These are phyloP conservation scores for Rhizoglyphus robini DNA, from an alignment of 1,140 invertebrate species.

Conservation along the genomic window DNA sequence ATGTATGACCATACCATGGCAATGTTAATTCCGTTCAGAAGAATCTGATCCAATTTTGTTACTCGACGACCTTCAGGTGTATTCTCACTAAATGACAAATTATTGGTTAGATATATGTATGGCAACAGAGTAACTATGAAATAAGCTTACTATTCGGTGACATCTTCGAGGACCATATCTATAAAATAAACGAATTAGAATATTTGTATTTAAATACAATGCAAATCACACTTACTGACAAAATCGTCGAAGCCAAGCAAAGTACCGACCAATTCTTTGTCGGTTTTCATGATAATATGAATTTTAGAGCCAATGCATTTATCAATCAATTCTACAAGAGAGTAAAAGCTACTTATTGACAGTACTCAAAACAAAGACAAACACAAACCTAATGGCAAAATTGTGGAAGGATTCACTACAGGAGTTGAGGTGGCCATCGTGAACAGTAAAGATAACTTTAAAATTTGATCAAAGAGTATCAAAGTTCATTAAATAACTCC, in stretches of 20 bases:
- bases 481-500: not conserved
- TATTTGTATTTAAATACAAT: conserved; percentile 1
- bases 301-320: conserved; percentile 99
- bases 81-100: conserved; percentile 51
- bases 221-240: conserved; percentile 47
- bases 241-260: conserved; percentile 97
- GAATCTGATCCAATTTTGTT: conserved; percentile 93
- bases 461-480: not conserved
- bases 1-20: conserved; percentile 59
- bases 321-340: conserved; percentile 77
- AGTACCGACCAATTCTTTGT: conserved; percentile 98
- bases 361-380: conserved; percentile 22
- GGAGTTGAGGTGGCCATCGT: conserved; percentile 21
- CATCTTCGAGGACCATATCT: conserved; percentile 68
- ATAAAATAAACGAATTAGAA: not conserved
- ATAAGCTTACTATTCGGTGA: conserved; percentile 45
- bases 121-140: no score
- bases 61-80: conserved; percentile 90
- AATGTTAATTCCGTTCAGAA: conserved; percentile 98
- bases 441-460: no score
- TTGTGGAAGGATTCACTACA: conserved; percentile 49
- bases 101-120: conserved; percentile 13
- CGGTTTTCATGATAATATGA: conserved; percentile 99
- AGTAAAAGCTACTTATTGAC: conserved; percentile 13
- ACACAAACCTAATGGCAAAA: conserved; percentile 50